Evolutionary conservation across 2,113 vertebrate species (phyloP).

Genomic region (Eptatretus burgeri): DNA sequence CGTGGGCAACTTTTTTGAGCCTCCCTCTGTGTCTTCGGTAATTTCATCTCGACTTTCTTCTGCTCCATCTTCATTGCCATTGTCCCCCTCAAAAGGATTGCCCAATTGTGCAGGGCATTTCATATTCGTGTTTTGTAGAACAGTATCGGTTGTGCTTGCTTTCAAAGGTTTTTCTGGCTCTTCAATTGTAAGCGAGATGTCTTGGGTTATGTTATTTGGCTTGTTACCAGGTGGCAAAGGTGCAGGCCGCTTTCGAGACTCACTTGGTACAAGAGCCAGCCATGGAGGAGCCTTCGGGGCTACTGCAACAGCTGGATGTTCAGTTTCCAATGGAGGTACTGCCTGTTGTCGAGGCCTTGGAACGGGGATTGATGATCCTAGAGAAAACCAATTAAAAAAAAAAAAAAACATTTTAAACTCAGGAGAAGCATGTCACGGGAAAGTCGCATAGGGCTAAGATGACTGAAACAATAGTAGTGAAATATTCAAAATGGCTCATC

Average conservation of each 20-base stretch:
- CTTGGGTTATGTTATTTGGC: neutral
- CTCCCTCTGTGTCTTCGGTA: neutral
- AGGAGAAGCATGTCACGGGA: too few relatives aligned
- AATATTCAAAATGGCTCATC: too few relatives aligned
- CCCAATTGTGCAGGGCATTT: constrained; percentile 17
- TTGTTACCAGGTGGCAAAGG: constrained; percentile 22
- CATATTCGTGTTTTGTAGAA: constrained; percentile 5
- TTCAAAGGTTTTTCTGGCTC: constrained; percentile 12
- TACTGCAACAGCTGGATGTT: constrained; percentile 10
- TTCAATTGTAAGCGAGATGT: constrained; percentile 8
- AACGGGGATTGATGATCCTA: too few relatives aligned
- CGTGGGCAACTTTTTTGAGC: too few relatives aligned
- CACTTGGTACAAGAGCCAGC: constrained; percentile 56
- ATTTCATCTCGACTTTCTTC: constrained; percentile 9
- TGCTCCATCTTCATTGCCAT: constrained; percentile 16
- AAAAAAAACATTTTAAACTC: too few relatives aligned
- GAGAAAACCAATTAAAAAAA: too few relatives aligned
- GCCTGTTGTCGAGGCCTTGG: too few relatives aligned
- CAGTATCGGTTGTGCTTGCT: constrained; percentile 8
- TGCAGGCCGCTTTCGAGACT: constrained; percentile 53
- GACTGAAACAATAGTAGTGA: too few relatives aligned
- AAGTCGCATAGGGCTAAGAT: too few relatives aligned
- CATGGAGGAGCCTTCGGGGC: constrained; percentile 69
- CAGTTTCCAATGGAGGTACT: too few relatives aligned
- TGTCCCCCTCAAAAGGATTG: constrained; percentile 63